Percentiles rank a stretch among this genome's conserved stretches.
Conservation (phyloP, 2,797 vertebrate species). For the Myotis vivesi region DNA sequence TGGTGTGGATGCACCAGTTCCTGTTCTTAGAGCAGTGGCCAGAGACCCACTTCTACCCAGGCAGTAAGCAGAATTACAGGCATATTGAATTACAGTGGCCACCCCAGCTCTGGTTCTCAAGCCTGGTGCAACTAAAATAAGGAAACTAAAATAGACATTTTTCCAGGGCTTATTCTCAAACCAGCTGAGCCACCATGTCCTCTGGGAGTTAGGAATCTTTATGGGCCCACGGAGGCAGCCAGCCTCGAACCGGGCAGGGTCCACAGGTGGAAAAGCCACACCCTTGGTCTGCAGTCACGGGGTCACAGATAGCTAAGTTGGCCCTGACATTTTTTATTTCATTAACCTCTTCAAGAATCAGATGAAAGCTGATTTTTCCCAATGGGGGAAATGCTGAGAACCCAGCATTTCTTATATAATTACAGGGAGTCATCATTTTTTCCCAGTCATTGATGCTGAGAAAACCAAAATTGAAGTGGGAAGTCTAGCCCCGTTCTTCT, state of each 20-base stretch:
- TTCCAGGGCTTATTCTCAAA: not conserved
- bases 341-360: not conserved
- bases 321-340: not conserved
- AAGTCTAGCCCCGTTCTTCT: not conserved
- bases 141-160: not conserved
- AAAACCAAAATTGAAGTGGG: not conserved
- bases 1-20: not conserved
- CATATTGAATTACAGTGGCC: not conserved
- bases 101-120: not conserved
- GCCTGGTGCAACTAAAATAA: not conserved
- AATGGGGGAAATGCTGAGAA: not conserved
- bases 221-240: not conserved
- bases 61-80: not conserved
- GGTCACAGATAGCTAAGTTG: not conserved
- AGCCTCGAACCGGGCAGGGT: not conserved
- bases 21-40: not conserved
- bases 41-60: not conserved
- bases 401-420: not conserved
- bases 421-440: not conserved
- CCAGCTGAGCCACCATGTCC: not conserved
- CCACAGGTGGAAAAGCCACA: not conserved
- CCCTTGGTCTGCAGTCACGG: not conserved
- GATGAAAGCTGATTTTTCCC: not conserved
- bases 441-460: not conserved
- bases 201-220: not conserved